phyloP scores from a whole-genome alignment of 2,797 vertebrate species.

The Acanthis flammea region DNA sequence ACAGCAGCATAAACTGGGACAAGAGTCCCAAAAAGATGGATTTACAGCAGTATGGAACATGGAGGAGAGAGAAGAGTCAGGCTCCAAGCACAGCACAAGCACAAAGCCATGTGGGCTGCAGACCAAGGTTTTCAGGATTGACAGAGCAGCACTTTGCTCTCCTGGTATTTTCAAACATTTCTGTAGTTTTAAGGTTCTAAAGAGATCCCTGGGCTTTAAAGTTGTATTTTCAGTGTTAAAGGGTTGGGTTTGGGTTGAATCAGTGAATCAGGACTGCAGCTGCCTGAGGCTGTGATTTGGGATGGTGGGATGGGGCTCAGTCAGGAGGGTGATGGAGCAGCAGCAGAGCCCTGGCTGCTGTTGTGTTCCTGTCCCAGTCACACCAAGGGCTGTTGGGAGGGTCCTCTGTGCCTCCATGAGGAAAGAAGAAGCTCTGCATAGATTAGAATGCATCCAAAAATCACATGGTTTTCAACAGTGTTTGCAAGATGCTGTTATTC shows the following conservation, averaged over 20 bases:
- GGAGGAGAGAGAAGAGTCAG: neutral
- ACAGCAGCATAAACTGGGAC: neutral
- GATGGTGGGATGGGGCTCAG: neutral
- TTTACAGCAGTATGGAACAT: neutral
- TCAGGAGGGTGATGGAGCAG: neutral
- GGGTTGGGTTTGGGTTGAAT: neutral
- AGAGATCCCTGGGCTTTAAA: neutral
- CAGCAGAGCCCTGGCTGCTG: neutral
- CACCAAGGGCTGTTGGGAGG: fast-evolving
- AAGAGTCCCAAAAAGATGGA: neutral
- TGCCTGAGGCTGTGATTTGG: neutral
- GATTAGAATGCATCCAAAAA: neutral
- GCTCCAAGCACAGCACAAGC: neutral
- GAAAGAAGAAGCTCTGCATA: neutral
- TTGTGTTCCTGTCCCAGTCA: neutral
- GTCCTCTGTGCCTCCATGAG: neutral
- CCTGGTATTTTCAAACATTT: neutral
- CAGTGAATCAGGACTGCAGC: neutral
- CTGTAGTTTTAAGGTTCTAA: neutral
- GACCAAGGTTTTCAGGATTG: neutral
- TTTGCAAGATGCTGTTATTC: neutral
- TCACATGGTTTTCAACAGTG: neutral
- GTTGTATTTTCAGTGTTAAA: neutral
- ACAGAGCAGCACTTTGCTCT: neutral
- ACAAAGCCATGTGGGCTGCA: neutral